Conservation (phyloP, 2,113 vertebrate genomes). For the Petromus typicus region DNA sequence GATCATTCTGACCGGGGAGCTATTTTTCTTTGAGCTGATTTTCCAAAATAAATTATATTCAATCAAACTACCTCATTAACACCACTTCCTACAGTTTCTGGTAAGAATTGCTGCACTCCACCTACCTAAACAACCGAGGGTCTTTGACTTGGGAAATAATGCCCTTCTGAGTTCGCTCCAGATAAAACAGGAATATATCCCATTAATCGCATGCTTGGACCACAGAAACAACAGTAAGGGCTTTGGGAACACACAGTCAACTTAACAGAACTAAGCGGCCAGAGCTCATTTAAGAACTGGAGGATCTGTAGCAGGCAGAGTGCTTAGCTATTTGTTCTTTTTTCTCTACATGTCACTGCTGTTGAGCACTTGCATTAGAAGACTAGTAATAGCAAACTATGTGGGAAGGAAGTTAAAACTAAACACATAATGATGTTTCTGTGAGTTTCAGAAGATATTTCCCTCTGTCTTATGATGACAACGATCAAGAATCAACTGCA, state of each 20-base stretch:
- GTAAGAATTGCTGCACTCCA: not conserved
- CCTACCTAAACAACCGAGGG: not conserved
- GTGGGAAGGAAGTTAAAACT: not conserved
- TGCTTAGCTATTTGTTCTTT: not conserved
- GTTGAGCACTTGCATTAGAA: not conserved
- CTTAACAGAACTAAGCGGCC: not conserved
- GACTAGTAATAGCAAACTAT: not conserved
- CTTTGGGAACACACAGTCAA: not conserved
- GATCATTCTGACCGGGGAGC: not conserved
- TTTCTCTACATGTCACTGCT: not conserved
- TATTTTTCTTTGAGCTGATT: conserved; percentile 51
- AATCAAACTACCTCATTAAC: not conserved
- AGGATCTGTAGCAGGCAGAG: not conserved
- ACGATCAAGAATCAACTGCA: not conserved
- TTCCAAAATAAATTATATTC: conserved; percentile 27
- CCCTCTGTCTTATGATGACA: not conserved
- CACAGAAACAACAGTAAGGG: not conserved
- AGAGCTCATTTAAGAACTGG: not conserved
- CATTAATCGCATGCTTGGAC: not conserved
- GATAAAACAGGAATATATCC: not conserved
- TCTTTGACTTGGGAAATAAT: not conserved
- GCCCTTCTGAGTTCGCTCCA: not conserved
- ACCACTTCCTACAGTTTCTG: not conserved
- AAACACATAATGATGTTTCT: not conserved
- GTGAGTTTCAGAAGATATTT: conserved; percentile 7